phyloP scores from a whole-genome alignment of 2,113 vertebrate genomes.

The Pachypanchax playfairii region DNA sequence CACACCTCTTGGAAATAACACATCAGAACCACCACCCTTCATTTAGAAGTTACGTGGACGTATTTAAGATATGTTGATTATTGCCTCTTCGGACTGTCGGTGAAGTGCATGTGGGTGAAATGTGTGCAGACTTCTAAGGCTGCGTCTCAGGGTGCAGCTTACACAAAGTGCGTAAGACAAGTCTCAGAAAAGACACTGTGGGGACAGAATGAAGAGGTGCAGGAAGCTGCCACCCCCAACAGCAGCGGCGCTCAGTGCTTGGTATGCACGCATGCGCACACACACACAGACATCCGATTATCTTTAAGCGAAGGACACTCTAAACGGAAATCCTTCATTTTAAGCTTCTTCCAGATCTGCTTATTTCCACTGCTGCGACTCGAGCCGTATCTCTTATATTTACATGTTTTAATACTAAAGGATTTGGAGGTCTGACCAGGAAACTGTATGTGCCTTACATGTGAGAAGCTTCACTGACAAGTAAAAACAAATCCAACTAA shows the following conservation, averaged over 20 bases:
- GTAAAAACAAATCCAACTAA: too few species aligned
- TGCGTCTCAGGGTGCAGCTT: conserved; percentile 40
- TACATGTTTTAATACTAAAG: conserved; percentile 46
- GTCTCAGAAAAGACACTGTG: conserved; percentile 45
- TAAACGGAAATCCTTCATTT: conserved; percentile 39
- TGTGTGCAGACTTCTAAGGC: conserved; percentile 21
- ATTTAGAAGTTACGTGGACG: background rate
- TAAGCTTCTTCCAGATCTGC: conserved; percentile 34
- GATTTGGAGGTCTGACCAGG: conserved; percentile 32
- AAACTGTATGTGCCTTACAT: conserved; percentile 28
- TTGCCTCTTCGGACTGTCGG: conserved; percentile 12
- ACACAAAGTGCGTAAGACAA: conserved; percentile 59
- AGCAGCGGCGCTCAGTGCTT: conserved; percentile 44
- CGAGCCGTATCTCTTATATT: conserved; percentile 13
- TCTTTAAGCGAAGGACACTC: conserved; percentile 5
- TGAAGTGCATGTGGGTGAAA: conserved; percentile 44
- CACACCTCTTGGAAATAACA: conserved; percentile 1
- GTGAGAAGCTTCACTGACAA: conserved; percentile 30
- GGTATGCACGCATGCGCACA: background rate
- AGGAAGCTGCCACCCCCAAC: conserved; percentile 25
- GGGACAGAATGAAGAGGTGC: conserved; percentile 31
- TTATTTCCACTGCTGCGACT: conserved; percentile 24
- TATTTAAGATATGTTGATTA: too few species aligned
- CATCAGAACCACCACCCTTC: background rate
- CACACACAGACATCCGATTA: background rate